phyloP scores from a whole-genome alignment of 1,140 invertebrate species.

The Drosophila tristis region DNA sequence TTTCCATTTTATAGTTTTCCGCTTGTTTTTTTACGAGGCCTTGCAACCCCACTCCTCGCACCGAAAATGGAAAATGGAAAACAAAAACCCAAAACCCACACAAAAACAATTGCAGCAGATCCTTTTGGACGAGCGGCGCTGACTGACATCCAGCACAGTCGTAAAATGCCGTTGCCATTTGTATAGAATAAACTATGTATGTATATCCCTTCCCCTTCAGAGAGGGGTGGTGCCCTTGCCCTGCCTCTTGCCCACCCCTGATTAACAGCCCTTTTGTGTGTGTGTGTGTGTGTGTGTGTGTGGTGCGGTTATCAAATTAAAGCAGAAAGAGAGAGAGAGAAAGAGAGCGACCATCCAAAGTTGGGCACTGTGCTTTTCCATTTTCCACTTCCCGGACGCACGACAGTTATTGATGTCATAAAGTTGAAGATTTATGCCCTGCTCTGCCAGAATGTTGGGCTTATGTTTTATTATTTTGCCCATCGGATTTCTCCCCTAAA shows the following conservation, averaged over 20 bases:
- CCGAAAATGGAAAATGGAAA: conserved; percentile 23
- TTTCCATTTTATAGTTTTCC: conserved; percentile 82
- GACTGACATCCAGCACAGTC: conserved; percentile 74
- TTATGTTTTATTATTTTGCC: conserved; percentile 46
- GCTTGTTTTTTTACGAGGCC: conserved; percentile 72
- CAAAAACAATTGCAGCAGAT: conserved; percentile 80
- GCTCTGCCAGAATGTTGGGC: conserved; percentile 53
- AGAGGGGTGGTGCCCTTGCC: conserved; percentile 44
- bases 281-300: conserved; percentile 29
- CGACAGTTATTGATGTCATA: conserved; percentile 84
- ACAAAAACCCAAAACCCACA: conserved; percentile 31
- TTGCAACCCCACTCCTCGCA: conserved; percentile 59
- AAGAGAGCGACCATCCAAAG: conserved; percentile 50
- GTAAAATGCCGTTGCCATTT: conserved; percentile 78
- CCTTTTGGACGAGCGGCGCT: conserved; percentile 35
- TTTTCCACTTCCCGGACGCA: conserved; percentile 42
- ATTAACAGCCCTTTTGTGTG: conserved; percentile 67
- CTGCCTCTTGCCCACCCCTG: conserved; percentile 32
- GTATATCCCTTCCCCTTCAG: conserved; percentile 19
- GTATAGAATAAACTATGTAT: conserved; percentile 21
- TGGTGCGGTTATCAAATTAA: conserved; percentile 66
- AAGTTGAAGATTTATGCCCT: conserved; percentile 81
- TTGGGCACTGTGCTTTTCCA: conserved; percentile 57
- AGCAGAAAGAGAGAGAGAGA: conserved; percentile 27
- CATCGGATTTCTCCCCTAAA: conserved; percentile 1